phyloP scores from a whole-genome alignment of 2,888 invertebrate genomes.

The Theodoxus fluviatilis region DNA sequence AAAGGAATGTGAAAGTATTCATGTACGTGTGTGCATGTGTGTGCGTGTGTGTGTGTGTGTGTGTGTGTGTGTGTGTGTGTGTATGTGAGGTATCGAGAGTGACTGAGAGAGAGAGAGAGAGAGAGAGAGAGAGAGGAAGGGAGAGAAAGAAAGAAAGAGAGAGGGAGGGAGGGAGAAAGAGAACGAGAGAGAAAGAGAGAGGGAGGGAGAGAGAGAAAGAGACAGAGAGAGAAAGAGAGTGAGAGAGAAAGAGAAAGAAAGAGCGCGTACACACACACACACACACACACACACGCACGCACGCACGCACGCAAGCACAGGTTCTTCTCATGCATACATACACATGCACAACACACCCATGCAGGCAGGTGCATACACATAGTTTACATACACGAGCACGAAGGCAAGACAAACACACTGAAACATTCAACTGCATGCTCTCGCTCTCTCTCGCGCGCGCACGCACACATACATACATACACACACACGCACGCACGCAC shows the following conservation, averaged over 20 bases:
- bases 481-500: no score
- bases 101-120: conserved; percentile 16
- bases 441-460: no score
- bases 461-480: no score
- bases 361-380: no score
- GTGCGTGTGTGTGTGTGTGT: not conserved
- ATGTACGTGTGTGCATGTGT: not conserved
- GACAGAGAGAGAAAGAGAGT: not conserved
- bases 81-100: conserved; percentile 9
- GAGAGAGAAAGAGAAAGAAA: not conserved
- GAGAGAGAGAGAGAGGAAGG: not conserved
- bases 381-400: no score
- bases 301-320: not conserved
- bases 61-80: conserved; percentile 12
- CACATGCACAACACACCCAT: no score
- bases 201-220: not conserved
- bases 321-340: no score
- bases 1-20: no score
- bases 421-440: no score
- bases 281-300: conserved; percentile 10
- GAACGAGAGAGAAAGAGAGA: conserved; percentile 1
- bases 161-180: not conserved
- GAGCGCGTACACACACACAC: conserved; percentile 3
- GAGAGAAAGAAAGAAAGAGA: not conserved
- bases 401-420: no score